phyloP scores from a whole-genome alignment of 2,888 invertebrate species.

The Cataglyphis albicans region DNA sequence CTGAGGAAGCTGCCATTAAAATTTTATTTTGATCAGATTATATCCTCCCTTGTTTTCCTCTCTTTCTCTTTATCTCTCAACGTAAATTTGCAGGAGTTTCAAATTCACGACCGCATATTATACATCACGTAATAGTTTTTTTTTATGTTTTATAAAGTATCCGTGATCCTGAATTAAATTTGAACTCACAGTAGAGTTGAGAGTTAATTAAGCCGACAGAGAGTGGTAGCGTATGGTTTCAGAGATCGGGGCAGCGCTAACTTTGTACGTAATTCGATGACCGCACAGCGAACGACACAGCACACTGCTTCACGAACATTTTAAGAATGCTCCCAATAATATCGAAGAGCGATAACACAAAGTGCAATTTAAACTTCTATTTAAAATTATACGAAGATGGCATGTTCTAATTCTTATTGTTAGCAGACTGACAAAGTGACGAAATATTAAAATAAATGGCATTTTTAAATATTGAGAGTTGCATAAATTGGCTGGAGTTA shows the following conservation, averaged over 20 bases:
- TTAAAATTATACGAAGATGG: neutral
- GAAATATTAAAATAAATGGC: neutral
- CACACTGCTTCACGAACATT: neutral
- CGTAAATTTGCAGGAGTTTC: neutral
- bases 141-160: conserved; percentile 18
- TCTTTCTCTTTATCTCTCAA: too few relatives aligned
- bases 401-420: neutral
- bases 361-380: neutral
- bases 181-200: conserved; percentile 22
- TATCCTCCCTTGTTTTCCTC: neutral
- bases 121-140: neutral
- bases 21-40: conserved; percentile 12
- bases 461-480: neutral
- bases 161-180: neutral
- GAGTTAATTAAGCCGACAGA: conserved; percentile 34
- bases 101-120: neutral
- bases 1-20: conserved; percentile 5
- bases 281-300: conserved; percentile 10
- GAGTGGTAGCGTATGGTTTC: conserved; percentile 28
- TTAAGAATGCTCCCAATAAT: conserved; percentile 27
- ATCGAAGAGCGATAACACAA: neutral
- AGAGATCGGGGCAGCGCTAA: conserved; percentile 24
- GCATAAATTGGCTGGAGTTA: neutral
- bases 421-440: neutral
- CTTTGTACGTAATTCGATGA: conserved; percentile 43